Evolutionary conservation across 2,113 vertebrate genomes (phyloP).

Genomic region (Accipiter cooperii): DNA sequence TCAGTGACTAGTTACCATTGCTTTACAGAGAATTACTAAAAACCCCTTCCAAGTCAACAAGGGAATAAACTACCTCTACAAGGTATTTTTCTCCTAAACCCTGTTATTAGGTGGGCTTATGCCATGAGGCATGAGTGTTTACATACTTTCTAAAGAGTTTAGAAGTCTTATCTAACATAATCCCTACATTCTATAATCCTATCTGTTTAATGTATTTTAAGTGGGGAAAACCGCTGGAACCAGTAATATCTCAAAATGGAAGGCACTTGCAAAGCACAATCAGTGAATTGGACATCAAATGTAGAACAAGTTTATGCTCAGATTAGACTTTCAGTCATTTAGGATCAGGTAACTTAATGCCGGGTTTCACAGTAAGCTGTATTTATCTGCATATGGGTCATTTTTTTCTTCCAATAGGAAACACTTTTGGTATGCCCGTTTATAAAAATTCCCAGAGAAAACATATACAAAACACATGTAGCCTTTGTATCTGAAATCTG

Average conservation of each 20-base stretch:
- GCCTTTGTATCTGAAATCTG: neutral
- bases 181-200: constrained; percentile 57
- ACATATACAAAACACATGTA: neutral
- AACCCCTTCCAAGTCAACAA: neutral
- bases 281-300: neutral
- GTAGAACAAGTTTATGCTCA: neutral
- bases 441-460: neutral
- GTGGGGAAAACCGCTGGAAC: neutral
- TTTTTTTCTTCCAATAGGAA: neutral
- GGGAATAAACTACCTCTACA: constrained; percentile 36
- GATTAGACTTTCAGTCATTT: neutral
- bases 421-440: neutral
- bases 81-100: constrained; percentile 45
- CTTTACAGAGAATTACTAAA: neutral
- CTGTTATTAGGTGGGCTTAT: constrained; percentile 49
- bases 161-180: constrained; percentile 56
- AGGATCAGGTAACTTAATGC: neutral
- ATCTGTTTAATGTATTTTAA: constrained; percentile 39
- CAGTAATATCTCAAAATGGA: constrained; percentile 11
- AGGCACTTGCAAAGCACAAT: neutral
- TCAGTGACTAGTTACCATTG: neutral
- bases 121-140: constrained; percentile 33
- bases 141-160: constrained; percentile 36
- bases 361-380: neutral
- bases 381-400: neutral